phyloP scores from a whole-genome alignment of 1,140 invertebrate genomes.

The Adelges cooleyi region DNA sequence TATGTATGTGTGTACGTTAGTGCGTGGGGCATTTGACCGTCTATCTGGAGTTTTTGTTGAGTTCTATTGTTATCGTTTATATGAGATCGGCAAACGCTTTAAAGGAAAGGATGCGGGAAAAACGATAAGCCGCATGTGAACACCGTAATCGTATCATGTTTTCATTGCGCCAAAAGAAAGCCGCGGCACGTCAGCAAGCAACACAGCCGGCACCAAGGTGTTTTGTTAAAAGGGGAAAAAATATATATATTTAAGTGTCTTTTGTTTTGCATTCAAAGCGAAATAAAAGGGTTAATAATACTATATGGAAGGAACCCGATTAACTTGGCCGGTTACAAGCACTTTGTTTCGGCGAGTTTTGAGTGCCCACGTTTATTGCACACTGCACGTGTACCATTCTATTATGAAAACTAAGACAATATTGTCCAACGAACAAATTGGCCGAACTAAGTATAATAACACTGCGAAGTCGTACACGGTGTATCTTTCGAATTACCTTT shows the following conservation, averaged over 20 bases:
- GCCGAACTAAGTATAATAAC: too few relatives aligned
- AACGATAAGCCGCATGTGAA: slow-evolving; percentile 13
- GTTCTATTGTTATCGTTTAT: background rate
- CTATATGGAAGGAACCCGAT: background rate
- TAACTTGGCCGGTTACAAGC: background rate
- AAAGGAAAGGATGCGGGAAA: slow-evolving; percentile 14
- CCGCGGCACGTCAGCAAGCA: background rate
- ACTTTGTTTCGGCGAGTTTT: slow-evolving; percentile 5
- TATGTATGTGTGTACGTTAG: background rate
- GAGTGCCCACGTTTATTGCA: background rate
- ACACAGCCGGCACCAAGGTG: slow-evolving; percentile 7
- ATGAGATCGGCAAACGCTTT: background rate
- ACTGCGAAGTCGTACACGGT: too few relatives aligned
- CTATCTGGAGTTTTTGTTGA: background rate
- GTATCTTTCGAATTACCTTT: too few relatives aligned
- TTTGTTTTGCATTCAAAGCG: slow-evolving; percentile 5
- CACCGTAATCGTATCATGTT: slow-evolving; percentile 16
- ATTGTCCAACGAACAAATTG: too few relatives aligned
- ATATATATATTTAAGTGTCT: background rate
- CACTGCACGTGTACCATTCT: too few relatives aligned
- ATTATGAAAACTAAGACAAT: too few relatives aligned
- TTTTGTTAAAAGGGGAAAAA: background rate
- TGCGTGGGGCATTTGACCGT: background rate
- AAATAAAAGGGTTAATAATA: background rate
- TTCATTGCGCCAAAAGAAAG: slow-evolving; percentile 9